Conservation (phyloP, 1,140 invertebrate genomes). For the Cheumatopsyche charites region DNA sequence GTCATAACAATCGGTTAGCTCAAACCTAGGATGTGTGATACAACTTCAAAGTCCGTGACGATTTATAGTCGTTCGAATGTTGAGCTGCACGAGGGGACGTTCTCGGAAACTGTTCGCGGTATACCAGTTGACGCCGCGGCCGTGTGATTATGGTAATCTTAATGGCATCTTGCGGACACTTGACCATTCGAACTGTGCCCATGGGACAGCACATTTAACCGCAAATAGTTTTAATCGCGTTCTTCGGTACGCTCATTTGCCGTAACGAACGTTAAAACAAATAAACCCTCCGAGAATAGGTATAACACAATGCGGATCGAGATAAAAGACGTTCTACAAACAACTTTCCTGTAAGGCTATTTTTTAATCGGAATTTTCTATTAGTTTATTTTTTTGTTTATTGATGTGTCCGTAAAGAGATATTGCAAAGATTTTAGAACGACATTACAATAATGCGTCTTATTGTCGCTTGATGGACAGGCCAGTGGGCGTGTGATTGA, state of each 20-base stretch:
- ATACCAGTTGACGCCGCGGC: slow-evolving; percentile 34
- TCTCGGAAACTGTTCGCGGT: no score
- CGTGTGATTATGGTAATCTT: slow-evolving; percentile 47
- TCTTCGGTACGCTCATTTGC: slow-evolving; percentile 20
- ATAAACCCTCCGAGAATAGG: no score
- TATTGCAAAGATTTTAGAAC: background rate
- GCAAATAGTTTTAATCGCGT: slow-evolving; percentile 34
- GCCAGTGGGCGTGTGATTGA: no score
- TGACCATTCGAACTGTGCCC: slow-evolving; percentile 30
- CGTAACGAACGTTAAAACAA: background rate
- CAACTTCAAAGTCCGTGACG: background rate
- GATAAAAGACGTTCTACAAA: background rate
- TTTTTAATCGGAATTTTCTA: background rate
- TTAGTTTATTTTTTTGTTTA: background rate
- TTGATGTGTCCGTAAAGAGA: background rate
- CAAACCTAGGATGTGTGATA: slow-evolving; percentile 1
- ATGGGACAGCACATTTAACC: slow-evolving; percentile 16
- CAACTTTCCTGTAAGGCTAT: background rate
- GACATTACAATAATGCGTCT: no score
- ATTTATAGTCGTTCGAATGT: slow-evolving; percentile 6
- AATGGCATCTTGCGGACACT: slow-evolving; percentile 41
- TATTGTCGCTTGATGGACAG: no score
- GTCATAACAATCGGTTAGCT: background rate
- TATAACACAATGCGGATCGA: background rate
- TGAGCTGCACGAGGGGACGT: background rate